Conservation (phyloP, 2,888 invertebrate species). For the Melieria omissa region DNA sequence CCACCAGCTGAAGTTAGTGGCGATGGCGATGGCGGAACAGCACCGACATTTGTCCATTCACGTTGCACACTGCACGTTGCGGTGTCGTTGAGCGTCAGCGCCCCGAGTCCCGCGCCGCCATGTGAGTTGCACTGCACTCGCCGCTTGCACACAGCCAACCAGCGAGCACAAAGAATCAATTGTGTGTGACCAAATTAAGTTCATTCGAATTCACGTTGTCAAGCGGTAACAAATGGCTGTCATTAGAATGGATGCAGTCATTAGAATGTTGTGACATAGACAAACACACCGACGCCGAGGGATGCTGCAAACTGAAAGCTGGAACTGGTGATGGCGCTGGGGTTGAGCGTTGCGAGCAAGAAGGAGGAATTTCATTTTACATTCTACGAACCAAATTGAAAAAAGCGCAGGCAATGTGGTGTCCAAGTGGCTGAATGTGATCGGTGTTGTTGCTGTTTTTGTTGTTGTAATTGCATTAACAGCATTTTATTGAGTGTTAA, state of each 20-base stretch:
- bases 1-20: not conserved
- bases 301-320: no score
- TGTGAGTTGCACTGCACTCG: not conserved
- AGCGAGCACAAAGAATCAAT: slow-evolving; percentile 58
- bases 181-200: slow-evolving; percentile 65
- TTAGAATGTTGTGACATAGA: slow-evolving; percentile 5
- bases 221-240: slow-evolving; percentile 34
- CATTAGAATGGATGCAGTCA: slow-evolving; percentile 32
- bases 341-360: slow-evolving; percentile 3
- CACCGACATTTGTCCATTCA: not conserved
- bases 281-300: not conserved
- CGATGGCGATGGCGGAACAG: no score
- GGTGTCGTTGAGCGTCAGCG: not conserved
- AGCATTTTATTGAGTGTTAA: no score
- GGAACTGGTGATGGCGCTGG: not conserved
- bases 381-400: no score
- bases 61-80: slow-evolving; percentile 10
- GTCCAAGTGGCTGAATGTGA: no score
- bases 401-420: no score
- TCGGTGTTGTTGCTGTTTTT: no score
- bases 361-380: not conserved
- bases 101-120: not conserved
- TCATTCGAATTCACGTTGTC: slow-evolving; percentile 48
- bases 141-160: not conserved
- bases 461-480: no score